Evolutionary conservation across 1,140 invertebrate species (phyloP), one percentile per base, ranked within the genome.

Genomic region (Ruditapes philippinarum): DNA sequence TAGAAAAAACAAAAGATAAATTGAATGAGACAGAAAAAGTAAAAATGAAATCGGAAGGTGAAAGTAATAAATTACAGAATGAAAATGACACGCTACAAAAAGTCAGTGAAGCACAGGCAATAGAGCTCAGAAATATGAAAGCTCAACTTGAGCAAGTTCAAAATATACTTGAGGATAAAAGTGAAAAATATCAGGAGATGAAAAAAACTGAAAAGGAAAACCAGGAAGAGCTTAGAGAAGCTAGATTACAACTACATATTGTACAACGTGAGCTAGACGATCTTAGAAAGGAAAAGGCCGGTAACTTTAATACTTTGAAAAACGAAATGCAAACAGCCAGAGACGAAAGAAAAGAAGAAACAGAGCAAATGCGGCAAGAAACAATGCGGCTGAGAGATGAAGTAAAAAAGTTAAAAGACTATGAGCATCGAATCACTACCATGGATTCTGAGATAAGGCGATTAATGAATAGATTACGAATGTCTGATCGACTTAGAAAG

Each of bases 121-220:
- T 87, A 36, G 84, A 87, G 65, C 84, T 87, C 0, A 76, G 84
- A 78, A 87, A 87, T 62, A 87, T 87, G 84, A 87, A 87, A 57
- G 33, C 54, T 36, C 84, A 87, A 42, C 49, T 87, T 33, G 84
- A 87, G 42, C 84, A 87, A 51, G 78, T 87, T 38, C 84, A 87
- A 28, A 60, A 49, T 40, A 60, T 87, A 7, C 31, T 87, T 11
- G 84, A 87, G 22, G 84, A 87, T 45, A 87, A 65, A 45, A 87
- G 5, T 54, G 36, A 4, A 25, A 76, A 78, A 65, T 87, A 87
- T 78, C 68, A 87, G 36, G 51, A 78, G 22, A 87, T 87, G 84
- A 87, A 87, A 57, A 87, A 42, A 62, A 78, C 54, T 12, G 84
- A 87, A 28, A 87, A 87, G 49, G 70, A 76, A 36, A n/a, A 54